phyloP scores from a whole-genome alignment of 2,113 vertebrate genomes.

The Sinocyclocheilus anshuiensis region DNA sequence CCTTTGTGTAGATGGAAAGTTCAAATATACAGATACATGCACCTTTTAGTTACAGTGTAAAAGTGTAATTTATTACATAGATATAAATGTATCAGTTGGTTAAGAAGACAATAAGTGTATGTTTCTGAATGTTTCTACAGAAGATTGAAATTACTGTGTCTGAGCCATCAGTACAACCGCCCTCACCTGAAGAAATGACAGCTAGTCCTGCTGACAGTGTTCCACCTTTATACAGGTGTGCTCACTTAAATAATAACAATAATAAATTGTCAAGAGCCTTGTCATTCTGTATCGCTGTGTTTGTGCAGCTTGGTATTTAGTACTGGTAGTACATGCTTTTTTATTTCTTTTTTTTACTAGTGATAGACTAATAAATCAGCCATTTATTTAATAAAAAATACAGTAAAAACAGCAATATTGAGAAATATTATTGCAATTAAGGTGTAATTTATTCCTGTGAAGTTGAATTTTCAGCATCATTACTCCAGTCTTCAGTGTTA shows the following conservation, averaged over 20 bases:
- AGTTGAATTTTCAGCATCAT: not conserved
- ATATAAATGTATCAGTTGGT: not conserved
- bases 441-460: not conserved
- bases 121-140: conserved; percentile 51
- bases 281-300: not conserved
- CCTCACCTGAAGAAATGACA: conserved; percentile 52
- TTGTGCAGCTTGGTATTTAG: not conserved
- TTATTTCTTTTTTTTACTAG: not conserved
- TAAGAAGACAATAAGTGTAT: not conserved
- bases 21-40: not conserved
- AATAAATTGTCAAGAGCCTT: not conserved
- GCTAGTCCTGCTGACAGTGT: conserved; percentile 47
- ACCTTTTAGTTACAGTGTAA: not conserved
- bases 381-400: not conserved
- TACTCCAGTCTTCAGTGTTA: not conserved
- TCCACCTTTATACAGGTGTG: conserved; percentile 76
- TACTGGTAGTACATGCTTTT: not conserved
- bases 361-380: not conserved
- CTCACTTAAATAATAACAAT: not conserved
- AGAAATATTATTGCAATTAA: not conserved
- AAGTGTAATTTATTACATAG: not conserved
- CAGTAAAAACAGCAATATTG: not conserved
- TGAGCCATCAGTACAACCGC: conserved; percentile 52
- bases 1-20: not conserved
- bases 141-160: conserved; percentile 58